Evolutionary conservation across 92 coral and sea anemone species (phyloP).

Genomic region (Zoanthus solanderi): DNA sequence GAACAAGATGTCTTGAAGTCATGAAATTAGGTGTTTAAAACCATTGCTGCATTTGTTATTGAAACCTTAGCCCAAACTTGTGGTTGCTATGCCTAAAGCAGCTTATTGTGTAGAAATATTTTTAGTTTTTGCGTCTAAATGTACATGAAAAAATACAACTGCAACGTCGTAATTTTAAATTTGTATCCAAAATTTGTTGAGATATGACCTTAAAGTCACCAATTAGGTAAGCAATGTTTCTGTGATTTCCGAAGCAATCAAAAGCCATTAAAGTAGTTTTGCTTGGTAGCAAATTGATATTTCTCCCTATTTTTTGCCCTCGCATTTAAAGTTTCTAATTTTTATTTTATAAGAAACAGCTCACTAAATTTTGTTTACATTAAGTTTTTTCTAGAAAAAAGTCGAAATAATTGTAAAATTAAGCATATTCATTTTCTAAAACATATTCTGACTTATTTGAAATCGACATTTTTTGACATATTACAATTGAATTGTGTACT

Average conservation of each 20-base stretch:
- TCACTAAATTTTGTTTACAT: not conserved
- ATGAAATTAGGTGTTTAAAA: too few species aligned
- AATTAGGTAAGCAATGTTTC: not conserved
- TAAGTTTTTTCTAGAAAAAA: not conserved
- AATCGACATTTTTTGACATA: too few species aligned
- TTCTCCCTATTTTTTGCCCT: not conserved
- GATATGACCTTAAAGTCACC: not conserved
- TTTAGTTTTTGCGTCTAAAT: not conserved
- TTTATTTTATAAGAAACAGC: too few species aligned
- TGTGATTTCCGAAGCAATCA: not conserved
- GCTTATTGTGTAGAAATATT: too few species aligned
- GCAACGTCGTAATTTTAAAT: not conserved
- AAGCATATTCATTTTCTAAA: too few species aligned
- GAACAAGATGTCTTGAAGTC: too few species aligned
- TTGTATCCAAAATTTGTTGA: not conserved
- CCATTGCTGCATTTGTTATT: too few species aligned
- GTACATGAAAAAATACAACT: not conserved
- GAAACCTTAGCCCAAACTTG: too few species aligned
- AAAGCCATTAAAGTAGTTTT: conserved; percentile 14
- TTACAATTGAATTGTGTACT: too few species aligned
- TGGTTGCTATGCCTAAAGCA: too few species aligned
- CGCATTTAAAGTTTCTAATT: not conserved
- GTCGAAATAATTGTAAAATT: too few species aligned
- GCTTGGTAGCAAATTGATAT: not conserved
- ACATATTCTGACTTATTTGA: too few species aligned